Conservation (phyloP, 92 coral and sea anemone species). For the Porites cylindrica region DNA sequence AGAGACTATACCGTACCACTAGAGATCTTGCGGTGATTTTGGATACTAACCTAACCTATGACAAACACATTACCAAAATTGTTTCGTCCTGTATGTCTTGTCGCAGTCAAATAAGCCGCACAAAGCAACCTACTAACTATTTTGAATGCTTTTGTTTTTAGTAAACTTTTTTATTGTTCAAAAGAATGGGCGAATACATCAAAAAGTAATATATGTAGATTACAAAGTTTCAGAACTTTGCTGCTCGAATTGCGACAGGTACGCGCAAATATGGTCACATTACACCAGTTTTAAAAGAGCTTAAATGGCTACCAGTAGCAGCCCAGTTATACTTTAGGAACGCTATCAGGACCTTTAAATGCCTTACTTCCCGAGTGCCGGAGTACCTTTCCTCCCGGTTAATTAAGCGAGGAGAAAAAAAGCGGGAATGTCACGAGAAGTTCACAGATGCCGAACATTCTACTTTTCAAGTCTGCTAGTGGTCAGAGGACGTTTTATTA, state of each 20-base stretch:
- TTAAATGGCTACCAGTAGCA: too few relatives aligned
- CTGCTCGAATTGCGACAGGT: conserved; percentile 29
- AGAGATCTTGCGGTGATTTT: conserved; percentile 48
- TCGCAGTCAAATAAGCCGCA: conserved; percentile 32
- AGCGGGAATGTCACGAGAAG: too few relatives aligned
- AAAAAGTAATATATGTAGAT: not conserved
- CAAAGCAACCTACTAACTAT: conserved; percentile 4
- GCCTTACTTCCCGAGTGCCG: not conserved
- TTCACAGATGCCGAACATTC: too few relatives aligned
- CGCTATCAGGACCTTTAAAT: not conserved
- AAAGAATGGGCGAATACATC: conserved; percentile 49
- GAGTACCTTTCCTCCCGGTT: conserved; percentile 7
- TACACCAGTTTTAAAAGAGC: too few relatives aligned
- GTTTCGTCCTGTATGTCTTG: too few relatives aligned
- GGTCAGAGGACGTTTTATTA: not conserved
- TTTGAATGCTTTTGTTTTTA: conserved; percentile 42
- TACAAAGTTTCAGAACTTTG: conserved; percentile 56
- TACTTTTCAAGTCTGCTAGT: too few relatives aligned
- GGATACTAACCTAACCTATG: not conserved
- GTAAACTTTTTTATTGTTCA: conserved; percentile 26
- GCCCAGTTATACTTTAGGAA: too few relatives aligned
- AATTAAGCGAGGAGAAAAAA: too few relatives aligned
- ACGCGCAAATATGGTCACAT: conserved; percentile 9
- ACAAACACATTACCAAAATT: too few relatives aligned
- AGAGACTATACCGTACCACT: not conserved